phyloP scores from a whole-genome alignment of 1,140 invertebrate genomes.

The Caenorhabditis latens region DNA sequence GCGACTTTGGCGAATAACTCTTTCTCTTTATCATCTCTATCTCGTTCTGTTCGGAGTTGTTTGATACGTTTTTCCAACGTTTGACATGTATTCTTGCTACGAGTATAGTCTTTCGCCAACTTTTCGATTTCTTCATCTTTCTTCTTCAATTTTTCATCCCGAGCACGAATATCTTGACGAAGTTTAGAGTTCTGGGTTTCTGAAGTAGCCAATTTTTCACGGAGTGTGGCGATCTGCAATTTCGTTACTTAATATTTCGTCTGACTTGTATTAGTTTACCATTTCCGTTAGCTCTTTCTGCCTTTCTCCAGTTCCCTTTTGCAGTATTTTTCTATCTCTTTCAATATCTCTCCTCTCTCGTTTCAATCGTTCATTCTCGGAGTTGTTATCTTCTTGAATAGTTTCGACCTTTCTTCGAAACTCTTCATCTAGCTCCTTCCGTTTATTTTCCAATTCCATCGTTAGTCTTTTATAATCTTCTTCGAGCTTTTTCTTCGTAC shows the following conservation, averaged over 20 bases:
- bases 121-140: conserved; percentile 15
- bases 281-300: background rate
- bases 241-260: background rate
- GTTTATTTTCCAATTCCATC: background rate
- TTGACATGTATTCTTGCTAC: background rate
- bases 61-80: conserved; percentile 12
- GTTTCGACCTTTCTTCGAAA: background rate
- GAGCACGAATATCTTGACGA: conserved; percentile 18
- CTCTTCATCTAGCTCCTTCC: conserved; percentile 8
- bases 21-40: conserved; percentile 24
- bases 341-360: conserved; percentile 18
- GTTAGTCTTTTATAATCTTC: background rate
- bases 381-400: background rate
- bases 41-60: conserved; percentile 3
- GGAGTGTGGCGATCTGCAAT: conserved; percentile 15
- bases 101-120: background rate
- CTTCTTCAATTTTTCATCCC: background rate
- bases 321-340: conserved; percentile 12
- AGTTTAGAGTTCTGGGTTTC: background rate
- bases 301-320: conserved; percentile 19
- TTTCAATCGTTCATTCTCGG: background rate
- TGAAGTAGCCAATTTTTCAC: background rate
- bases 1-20: conserved; percentile 8
- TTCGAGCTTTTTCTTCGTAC: background rate
- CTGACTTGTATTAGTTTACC: background rate